These are phyloP conservation scores for Synanthedon andrenaeformis DNA, from an alignment of 2,888 invertebrate genomes.

Conservation along the genomic window DNA sequence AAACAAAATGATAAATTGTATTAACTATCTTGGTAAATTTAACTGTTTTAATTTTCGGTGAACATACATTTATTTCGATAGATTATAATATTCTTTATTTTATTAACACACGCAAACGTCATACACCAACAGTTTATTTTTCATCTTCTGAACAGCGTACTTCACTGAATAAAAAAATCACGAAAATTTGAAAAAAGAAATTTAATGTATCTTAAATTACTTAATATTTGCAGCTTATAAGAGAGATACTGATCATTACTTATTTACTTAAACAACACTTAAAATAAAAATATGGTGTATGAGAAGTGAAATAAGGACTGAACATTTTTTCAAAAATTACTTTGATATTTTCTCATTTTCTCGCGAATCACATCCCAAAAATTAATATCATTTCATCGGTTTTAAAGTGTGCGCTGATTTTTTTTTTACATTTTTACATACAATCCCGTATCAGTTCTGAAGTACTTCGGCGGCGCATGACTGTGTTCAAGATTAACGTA, in stretches of 20 bases:
- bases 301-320: no score
- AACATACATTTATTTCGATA: neutral
- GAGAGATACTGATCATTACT: no score
- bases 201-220: neutral
- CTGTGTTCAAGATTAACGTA: conserved; percentile 6
- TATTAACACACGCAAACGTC: no score
- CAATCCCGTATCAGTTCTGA: conserved; percentile 4
- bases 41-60: neutral
- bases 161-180: neutral
- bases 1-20: conserved; percentile 3
- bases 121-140: no score
- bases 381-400: no score
- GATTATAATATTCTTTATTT: no score
- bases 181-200: neutral
- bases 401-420: no score
- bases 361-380: no score
- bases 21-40: neutral
- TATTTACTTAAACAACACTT: no score
- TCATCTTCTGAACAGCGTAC: neutral
- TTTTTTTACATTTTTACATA: neutral
- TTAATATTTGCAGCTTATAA: neutral
- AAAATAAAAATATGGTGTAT: no score
- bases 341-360: no score
- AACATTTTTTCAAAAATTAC: no score
- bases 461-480: conserved; percentile 10